Base-by-base conservation (phyloP, 2,888 invertebrate genomes). In the Hydroisotoma schaefferi region DNA sequence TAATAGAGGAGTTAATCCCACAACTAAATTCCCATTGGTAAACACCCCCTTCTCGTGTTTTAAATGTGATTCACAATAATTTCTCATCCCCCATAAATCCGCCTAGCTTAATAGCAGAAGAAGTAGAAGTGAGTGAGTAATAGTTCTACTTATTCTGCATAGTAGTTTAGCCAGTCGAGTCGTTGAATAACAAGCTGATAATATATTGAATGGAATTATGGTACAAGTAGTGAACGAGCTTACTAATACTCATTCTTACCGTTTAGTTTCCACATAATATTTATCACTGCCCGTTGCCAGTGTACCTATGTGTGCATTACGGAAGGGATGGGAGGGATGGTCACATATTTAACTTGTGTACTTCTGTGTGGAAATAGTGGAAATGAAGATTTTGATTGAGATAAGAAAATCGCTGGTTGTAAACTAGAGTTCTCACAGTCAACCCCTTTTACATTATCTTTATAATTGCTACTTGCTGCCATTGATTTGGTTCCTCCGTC, bases 381-480 rank as follows among this genome's bases (percentile, higher is more conserved):
- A n/a, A n/a, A n/a, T 23, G 33, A 54, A 43, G 54, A 54, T 54
- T 27, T n/a, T n/a, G 43, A 26, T 26, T 12, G 23, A 23, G 25
- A 46, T 46, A 46, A 22, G 23, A 46, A 46, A 25, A 23, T 12
- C 10, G 46, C 46, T 46, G n/a, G n/a, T n/a, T n/a, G 46, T 46
- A 25, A 46, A 46, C 46, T 46, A 22, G 46, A 23, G 46, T 46
- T 46, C 46, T 46, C 46, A 46, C 46, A 46, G 25, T 46, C 25
- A 46, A 46, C 22, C 46, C 46, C 46, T 46, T 46, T 46, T 25
- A 6, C 23, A n/a, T n/a, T n/a, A n/a, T n/a, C n/a, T n/a, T n/a
- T 33, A 33, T 33, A 15, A 33, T 33, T 33, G 8, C 15, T 33
- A 33, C 33, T 33, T 33, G 33, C 15, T 10, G 8, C 33, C 33